Evolutionary conservation across 2,797 vertebrate species (phyloP), one percentile per base, ranked within the genome.

Genomic region (Sebastes taczanowskii): DNA sequence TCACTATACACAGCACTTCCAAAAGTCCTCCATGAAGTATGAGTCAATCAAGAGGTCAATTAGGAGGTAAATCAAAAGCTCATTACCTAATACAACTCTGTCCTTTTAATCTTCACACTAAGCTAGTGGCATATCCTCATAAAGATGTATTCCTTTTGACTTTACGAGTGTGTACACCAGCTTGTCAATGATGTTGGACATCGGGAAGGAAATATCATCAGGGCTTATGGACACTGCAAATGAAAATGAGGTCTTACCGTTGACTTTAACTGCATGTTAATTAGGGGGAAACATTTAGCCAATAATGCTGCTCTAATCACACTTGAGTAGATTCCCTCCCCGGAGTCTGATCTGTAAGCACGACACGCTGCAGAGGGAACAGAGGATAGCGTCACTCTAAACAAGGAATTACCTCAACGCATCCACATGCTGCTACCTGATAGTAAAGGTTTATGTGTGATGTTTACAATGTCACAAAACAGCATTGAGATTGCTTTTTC

Each of bases 301-400:
- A 88, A 83, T 90, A 90, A 88, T 77, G 81, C 69, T 76, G 72
- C 83, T 87, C 53, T 90, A 88, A 91, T 88, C 87, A 92, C 79
- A 69, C 78, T 78, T 59, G 69, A 88, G 86, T 80, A 79, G 73
- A 84, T 89, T 90, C 65, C 65, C 76, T 86, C 84, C 68, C 68
- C 2, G 6, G 83, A 78, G 80, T 85, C 82, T 68, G 77, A 86
- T 82, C 66, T 80, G 79, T 87, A 76, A 86, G 64, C 76, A 84
- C 20, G 14, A 68, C 69, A 49, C 20, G 7, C 71, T 72, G 76
- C 71, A 49, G 66, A 55, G 79, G 16, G 27, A 78, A 59, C 35
- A 46, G 53, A 70, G 42, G 30, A 71, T 29, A 77, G 74, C 14
- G 14, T 53, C 69, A 49, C 65, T 74, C 42, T 76, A 42, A 85